These are phyloP conservation scores for Tinamus major DNA, from an alignment of 2,797 vertebrate species.

Conservation along the genomic window DNA sequence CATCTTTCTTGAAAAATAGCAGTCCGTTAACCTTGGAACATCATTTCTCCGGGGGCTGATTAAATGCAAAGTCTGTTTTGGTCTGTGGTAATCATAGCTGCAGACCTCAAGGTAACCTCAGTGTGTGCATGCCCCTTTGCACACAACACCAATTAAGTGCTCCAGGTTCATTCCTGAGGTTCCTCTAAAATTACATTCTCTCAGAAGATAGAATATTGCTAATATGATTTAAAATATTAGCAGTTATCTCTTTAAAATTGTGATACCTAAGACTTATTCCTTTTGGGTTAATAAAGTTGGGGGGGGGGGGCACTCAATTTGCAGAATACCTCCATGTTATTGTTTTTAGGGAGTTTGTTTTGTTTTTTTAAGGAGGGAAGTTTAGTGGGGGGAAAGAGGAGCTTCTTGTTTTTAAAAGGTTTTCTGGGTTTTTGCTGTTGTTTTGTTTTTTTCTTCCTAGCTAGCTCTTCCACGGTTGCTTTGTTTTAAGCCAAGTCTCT, in stretches of 20 bases:
- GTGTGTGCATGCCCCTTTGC: neutral
- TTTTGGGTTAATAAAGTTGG: neutral
- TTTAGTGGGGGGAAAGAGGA: neutral
- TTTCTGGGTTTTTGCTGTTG: neutral
- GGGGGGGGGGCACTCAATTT: neutral
- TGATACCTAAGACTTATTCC: neutral
- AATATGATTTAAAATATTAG: neutral
- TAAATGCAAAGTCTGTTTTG: constrained; percentile 49
- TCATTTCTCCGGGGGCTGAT: constrained; percentile 25
- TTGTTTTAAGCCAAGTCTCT: neutral
- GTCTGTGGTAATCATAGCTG: neutral
- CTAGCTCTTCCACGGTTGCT: neutral
- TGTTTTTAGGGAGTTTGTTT: fast-evolving
- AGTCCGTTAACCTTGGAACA: constrained; percentile 45
- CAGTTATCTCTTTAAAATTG: neutral
- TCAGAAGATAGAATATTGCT: neutral
- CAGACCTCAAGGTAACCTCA: constrained; percentile 50
- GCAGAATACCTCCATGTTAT: neutral
- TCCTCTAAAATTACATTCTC: constrained; percentile 45
- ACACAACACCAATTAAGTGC: constrained; percentile 48
- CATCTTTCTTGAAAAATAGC: constrained; percentile 47
- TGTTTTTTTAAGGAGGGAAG: neutral
- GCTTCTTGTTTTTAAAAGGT: neutral
- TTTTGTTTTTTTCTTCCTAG: neutral
- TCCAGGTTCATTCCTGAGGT: constrained; percentile 19